Conservation (phyloP, 2,113 vertebrate genomes). For the Lophius piscatorius region DNA sequence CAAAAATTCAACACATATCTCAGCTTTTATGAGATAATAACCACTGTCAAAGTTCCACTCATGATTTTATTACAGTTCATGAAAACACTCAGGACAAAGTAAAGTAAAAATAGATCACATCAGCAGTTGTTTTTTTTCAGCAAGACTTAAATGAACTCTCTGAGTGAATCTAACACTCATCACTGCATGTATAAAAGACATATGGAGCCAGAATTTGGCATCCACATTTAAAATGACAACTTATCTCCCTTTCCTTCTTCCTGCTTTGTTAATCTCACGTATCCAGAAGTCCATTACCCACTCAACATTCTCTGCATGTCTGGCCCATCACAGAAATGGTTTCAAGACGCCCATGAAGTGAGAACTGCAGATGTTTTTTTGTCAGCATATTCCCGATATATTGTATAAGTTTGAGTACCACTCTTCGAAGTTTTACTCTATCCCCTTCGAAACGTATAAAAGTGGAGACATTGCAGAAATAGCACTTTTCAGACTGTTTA, state of each 20-base stretch:
- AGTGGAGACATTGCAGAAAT: slow-evolving; percentile 69
- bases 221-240: slow-evolving; percentile 64
- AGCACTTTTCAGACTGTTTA: slow-evolving; percentile 49
- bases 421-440: slow-evolving; percentile 59
- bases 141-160: slow-evolving; percentile 30
- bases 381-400: slow-evolving; percentile 67
- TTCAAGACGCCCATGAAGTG: slow-evolving; percentile 47
- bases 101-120: slow-evolving; percentile 31
- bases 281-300: slow-evolving; percentile 47
- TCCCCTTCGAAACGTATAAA: slow-evolving; percentile 62
- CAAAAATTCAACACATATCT: slow-evolving; percentile 44
- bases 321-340: slow-evolving; percentile 53
- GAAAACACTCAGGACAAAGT: slow-evolving; percentile 44
- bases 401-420: slow-evolving; percentile 38
- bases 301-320: slow-evolving; percentile 35
- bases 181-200: slow-evolving; percentile 64
- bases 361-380: slow-evolving; percentile 46
- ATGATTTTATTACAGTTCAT: slow-evolving; percentile 65
- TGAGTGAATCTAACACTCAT: slow-evolving; percentile 57
- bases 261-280: slow-evolving; percentile 21
- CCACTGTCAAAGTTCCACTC: slow-evolving; percentile 55
- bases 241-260: slow-evolving; percentile 44
- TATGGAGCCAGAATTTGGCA: slow-evolving; percentile 1
- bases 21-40: slow-evolving; percentile 65
- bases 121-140: slow-evolving; percentile 58